Conservation (phyloP, 2,113 vertebrate genomes). For the Archilochus colubris region DNA sequence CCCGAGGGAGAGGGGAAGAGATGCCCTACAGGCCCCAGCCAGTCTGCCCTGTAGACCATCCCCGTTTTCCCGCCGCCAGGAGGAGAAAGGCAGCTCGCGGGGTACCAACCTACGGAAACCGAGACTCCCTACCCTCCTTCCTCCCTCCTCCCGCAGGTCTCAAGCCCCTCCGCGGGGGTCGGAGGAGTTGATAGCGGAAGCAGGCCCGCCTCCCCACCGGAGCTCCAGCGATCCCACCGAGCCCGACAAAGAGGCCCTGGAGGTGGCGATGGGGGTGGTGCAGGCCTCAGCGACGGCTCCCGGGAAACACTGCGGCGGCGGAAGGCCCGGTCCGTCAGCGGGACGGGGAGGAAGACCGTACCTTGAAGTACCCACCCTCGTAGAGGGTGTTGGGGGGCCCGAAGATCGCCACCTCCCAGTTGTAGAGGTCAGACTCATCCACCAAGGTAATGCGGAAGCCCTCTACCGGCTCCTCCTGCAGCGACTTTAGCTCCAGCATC, state of each 20-base stretch:
- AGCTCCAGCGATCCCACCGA: no score
- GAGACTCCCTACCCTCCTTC: background rate
- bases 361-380: constrained; percentile 96
- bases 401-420: constrained; percentile 96
- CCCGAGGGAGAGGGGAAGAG: background rate
- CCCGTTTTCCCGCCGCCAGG: background rate
- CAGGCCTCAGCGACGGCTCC: background rate
- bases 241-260: no score
- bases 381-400: constrained; percentile 94
- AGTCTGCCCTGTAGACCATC: background rate
- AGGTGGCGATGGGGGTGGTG: background rate
- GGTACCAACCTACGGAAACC: background rate
- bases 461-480: constrained; percentile 85
- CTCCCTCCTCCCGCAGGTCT: background rate
- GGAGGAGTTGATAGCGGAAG: background rate
- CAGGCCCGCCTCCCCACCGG: no score
- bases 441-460: constrained; percentile 94
- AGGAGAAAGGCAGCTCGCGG: no score
- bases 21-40: background rate
- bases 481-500: constrained; percentile 95
- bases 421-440: constrained; percentile 93
- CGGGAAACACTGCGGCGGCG: background rate
- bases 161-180: background rate
- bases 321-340: background rate
- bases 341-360: constrained; percentile 20